Evolutionary conservation across 2,113 vertebrate genomes (phyloP).

Genomic region (Misgurnus mizolepis): DNA sequence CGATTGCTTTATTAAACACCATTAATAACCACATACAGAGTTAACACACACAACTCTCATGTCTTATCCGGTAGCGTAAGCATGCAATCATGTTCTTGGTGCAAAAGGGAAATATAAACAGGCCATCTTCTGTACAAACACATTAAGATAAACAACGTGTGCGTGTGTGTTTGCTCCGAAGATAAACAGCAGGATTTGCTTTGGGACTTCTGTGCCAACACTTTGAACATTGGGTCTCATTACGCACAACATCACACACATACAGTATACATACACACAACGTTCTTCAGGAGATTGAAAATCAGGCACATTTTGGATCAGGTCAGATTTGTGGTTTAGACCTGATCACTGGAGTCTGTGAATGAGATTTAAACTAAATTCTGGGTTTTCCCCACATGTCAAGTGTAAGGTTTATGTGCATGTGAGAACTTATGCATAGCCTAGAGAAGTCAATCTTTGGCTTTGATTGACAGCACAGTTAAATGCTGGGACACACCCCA

Average conservation of each 20-base stretch:
- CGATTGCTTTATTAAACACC: background rate
- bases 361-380: background rate
- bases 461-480: too few relatives aligned
- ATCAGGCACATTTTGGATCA: conserved; percentile 1
- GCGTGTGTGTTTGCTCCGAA: background rate
- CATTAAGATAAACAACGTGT: conserved; percentile 35
- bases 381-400: background rate
- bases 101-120: conserved; percentile 32
- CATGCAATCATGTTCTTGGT: background rate
- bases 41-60: background rate
- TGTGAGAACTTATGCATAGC: background rate
- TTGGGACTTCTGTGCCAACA: conserved; percentile 27
- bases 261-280: conserved; percentile 2
- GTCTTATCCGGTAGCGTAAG: background rate
- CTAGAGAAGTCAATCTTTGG: too few relatives aligned
- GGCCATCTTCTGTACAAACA: conserved; percentile 14
- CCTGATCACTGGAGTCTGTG: background rate
- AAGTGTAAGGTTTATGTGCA: background rate
- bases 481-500: too few relatives aligned
- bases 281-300: background rate
- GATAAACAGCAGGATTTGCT: conserved; percentile 23
- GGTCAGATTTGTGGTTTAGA: background rate
- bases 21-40: background rate
- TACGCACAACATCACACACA: conserved; percentile 14
- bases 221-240: background rate